phyloP scores from a whole-genome alignment of 1,140 invertebrate genomes.

The Coelopa frigida region DNA sequence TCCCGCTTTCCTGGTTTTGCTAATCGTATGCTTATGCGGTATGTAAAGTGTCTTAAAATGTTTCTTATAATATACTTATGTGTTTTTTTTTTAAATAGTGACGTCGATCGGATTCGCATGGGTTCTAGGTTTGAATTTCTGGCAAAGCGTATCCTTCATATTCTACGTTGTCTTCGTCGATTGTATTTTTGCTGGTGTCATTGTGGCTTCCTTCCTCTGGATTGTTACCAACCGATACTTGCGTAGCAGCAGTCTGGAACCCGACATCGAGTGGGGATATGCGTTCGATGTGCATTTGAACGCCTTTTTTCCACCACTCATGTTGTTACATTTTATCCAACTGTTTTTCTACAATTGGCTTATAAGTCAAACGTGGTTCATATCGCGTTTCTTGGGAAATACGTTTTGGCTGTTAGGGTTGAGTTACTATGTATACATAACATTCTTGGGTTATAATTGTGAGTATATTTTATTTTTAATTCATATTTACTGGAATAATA shows the following conservation, averaged over 20 bases:
- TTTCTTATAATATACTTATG: slow-evolving; percentile 17
- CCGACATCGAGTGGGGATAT: slow-evolving; percentile 97
- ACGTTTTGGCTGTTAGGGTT: slow-evolving; percentile 88
- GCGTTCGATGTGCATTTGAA: slow-evolving; percentile 98
- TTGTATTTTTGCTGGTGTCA: slow-evolving; percentile 79
- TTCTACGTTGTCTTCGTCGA: slow-evolving; percentile 92
- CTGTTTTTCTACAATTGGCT: slow-evolving; percentile 80
- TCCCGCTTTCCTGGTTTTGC: slow-evolving; percentile 93
- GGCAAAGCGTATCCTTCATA: slow-evolving; percentile 78
- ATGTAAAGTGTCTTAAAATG: slow-evolving; percentile 46
- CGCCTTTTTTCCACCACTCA: slow-evolving; percentile 92
- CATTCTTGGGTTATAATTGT: slow-evolving; percentile 96
- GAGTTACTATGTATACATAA: slow-evolving; percentile 94
- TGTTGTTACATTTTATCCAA: slow-evolving; percentile 90
- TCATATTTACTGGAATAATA: not conserved
- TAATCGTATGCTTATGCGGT: slow-evolving; percentile 81
- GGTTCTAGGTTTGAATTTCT: slow-evolving; percentile 66
- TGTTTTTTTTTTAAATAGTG: slow-evolving; percentile 48
- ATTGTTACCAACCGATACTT: slow-evolving; percentile 77
- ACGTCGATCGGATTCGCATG: slow-evolving; percentile 87
- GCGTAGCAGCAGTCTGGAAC: slow-evolving; percentile 55
- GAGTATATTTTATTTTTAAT: slow-evolving; percentile 46
- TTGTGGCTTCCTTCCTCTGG: slow-evolving; percentile 89
- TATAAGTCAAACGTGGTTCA: slow-evolving; percentile 64
- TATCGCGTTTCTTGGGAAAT: slow-evolving; percentile 83